Evolutionary conservation across 2,888 invertebrate species (phyloP), one percentile per base, ranked within the genome.

Genomic region (Odontocerum albicorne): DNA sequence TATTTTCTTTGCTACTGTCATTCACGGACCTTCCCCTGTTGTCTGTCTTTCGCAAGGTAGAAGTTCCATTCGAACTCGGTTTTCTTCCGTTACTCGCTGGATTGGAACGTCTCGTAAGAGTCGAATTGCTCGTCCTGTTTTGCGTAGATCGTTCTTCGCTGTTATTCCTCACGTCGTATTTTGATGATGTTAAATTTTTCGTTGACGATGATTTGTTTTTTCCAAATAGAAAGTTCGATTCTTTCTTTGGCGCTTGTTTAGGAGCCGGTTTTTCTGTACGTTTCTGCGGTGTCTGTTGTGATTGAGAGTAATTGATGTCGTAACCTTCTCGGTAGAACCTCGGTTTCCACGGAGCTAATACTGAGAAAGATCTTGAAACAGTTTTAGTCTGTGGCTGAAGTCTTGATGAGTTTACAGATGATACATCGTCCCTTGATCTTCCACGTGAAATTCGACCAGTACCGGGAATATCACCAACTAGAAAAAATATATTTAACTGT

Each of bases 291-390:
- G 54, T 27, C 19, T 54, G 65, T 4, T 79, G 76, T 65, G 81
- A 77, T 65, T 89, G 88, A 10, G 87, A 87, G 72, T 90, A 90
- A 67, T 90, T 88, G 17, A 90, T 87, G 72, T 90, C 90, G 66
- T 85, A 83, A 49, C 83, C 84, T 64, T 90, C 90, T 65, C 79
- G 80, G 65, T 84, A 80, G 65, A 87, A 85, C 61, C 85, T 81
- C 2, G 92, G 91, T 56, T 85, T 86, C 91, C 91, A 92, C 2
- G 92, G 92, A 0, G 92, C 90, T 66, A 91, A 79, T 63, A 92
- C 86, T 2, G 90, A 90, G 64, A 92, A 90, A 57, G 90, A 90
- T 19, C 82, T 70, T 8, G 90, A 88, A 17, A 90, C 84, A 38
- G 85, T 88, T 63, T 84, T 82, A 43, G 86, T 83, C 69, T 88